These are phyloP conservation scores for Heterotis niloticus DNA, from an alignment of 2,113 vertebrate species.

Conservation along the genomic window DNA sequence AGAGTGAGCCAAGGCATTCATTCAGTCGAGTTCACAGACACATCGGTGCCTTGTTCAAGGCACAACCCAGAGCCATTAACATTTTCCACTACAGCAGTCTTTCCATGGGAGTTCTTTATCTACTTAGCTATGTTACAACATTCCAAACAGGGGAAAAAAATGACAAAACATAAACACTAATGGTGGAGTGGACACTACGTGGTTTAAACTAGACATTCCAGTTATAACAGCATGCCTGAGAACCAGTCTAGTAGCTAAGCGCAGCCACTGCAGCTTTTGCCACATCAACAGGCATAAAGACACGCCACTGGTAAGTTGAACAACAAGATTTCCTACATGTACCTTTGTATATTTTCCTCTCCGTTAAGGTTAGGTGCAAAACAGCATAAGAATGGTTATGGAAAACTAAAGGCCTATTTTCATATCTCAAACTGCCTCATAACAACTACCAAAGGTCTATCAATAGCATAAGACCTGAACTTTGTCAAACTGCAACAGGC, in stretches of 20 bases:
- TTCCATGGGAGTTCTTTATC: not conserved
- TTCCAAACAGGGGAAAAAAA: not conserved
- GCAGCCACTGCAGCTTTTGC: not conserved
- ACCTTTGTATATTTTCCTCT: not conserved
- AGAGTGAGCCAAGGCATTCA: too few relatives aligned
- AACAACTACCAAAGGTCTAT: too few relatives aligned
- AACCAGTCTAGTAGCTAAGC: not conserved
- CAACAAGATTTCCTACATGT: too few relatives aligned
- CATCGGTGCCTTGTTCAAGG: not conserved
- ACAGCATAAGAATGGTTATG: not conserved
- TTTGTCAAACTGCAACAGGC: too few relatives aligned
- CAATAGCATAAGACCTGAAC: too few relatives aligned
- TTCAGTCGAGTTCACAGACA: not conserved
- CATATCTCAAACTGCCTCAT: too few relatives aligned
- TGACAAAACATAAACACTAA: slow-evolving; percentile 4
- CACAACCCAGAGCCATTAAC: not conserved
- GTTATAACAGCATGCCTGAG: slow-evolving; percentile 8
- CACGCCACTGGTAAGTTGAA: not conserved
- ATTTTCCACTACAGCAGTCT: not conserved
- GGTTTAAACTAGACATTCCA: not conserved
- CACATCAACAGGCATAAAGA: not conserved
- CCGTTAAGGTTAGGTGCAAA: not conserved
- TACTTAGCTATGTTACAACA: not conserved
- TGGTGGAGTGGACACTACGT: not conserved
- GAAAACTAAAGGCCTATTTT: not conserved